Conservation (phyloP, 1,140 invertebrate species). For the Drosophila tsacasi region DNA sequence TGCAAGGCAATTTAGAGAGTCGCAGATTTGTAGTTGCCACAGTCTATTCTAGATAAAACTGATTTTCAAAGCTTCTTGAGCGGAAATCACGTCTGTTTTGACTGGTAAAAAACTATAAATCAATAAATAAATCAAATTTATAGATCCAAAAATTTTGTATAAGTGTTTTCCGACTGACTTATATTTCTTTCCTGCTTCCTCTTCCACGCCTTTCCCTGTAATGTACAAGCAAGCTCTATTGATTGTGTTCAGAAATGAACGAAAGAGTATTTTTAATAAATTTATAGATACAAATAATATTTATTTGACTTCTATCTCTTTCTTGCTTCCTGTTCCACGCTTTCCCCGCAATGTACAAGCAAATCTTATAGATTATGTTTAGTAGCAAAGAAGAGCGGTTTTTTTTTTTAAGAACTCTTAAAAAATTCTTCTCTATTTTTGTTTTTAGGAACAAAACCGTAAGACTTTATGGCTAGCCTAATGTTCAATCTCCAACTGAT, state of each 20-base stretch:
- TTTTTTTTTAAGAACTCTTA: not conserved
- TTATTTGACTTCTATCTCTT: not conserved
- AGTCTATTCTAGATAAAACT: not conserved
- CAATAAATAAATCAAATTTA: not conserved
- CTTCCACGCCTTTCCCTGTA: not conserved
- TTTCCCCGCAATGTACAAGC: not conserved
- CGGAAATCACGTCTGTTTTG: not conserved
- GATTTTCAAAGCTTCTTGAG: no score
- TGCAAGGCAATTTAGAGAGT: constrained; percentile 8
- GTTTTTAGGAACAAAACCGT: not conserved
- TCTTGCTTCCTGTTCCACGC: not conserved
- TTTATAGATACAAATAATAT: no score
- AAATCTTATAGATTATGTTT: not conserved
- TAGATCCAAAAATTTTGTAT: not conserved
- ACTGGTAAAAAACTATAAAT: not conserved
- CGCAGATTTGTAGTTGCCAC: no score
- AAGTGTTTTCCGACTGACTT: not conserved
- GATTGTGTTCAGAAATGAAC: not conserved
- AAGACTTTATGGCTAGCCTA: not conserved
- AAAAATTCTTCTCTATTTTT: not conserved
- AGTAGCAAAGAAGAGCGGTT: not conserved
- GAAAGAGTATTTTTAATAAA: not conserved
- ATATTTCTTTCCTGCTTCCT: no score
- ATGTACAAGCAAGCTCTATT: not conserved
- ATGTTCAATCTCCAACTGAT: no score